phyloP scores from a whole-genome alignment of 2,888 invertebrate species.

The Stegana nigrithorax region DNA sequence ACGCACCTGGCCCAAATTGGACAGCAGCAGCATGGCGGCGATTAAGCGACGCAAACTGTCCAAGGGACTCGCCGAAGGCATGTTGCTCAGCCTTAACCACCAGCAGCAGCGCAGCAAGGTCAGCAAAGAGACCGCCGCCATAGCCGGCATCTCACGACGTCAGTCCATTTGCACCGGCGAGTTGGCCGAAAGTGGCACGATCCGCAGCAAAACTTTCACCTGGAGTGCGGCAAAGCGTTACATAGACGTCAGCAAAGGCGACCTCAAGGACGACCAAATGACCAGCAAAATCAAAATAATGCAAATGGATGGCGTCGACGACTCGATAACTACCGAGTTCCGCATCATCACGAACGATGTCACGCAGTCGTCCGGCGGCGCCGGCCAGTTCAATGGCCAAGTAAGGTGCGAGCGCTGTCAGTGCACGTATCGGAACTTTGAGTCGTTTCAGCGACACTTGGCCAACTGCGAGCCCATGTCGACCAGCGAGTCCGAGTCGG shows the following conservation, averaged over 20 bases:
- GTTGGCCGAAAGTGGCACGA: conserved; percentile 45
- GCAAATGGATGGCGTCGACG: conserved; percentile 79
- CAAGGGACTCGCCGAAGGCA: conserved; percentile 67
- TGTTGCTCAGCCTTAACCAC: conserved; percentile 57
- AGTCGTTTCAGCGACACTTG: conserved; percentile 84
- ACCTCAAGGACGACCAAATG: conserved; percentile 43
- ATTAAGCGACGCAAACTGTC: conserved; percentile 78
- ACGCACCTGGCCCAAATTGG: conserved; percentile 52
- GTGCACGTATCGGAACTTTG: conserved; percentile 85
- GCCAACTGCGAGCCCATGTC: conserved; percentile 80
- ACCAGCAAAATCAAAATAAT: conserved; percentile 70
- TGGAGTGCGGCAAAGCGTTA: conserved; percentile 67
- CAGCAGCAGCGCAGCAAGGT: conserved; percentile 53
- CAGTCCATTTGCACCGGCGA: conserved; percentile 64
- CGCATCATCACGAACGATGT: conserved; percentile 68
- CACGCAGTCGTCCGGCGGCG: conserved; percentile 51
- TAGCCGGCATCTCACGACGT: conserved; percentile 47
- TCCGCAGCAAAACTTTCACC: conserved; percentile 59
- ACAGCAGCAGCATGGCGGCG: conserved; percentile 62
- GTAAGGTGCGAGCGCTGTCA: conserved; percentile 90
- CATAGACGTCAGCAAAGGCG: conserved; percentile 37
- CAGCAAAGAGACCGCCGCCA: conserved; percentile 49
- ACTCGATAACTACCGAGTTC: conserved; percentile 72
- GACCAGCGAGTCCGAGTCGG: conserved; percentile 86
- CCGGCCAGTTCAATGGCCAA: conserved; percentile 66